Evolutionary conservation across 2,113 vertebrate genomes (phyloP).

Genomic region (Copsychus sechellarum): DNA sequence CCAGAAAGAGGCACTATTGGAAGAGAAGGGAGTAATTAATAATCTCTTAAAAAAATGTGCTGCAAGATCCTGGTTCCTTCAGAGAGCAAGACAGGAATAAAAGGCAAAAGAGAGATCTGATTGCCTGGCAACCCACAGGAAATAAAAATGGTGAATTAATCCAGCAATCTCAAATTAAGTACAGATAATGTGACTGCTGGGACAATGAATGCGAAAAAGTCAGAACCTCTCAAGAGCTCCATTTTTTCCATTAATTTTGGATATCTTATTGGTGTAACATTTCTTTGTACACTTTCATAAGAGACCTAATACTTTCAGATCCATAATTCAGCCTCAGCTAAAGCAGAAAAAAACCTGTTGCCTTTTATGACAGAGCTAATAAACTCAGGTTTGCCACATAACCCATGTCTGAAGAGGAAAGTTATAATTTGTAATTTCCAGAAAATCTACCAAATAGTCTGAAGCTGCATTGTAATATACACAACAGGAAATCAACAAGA

Average conservation of each 20-base stretch:
- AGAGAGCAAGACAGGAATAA: not conserved
- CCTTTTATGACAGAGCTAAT: not conserved
- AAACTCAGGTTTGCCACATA: not conserved
- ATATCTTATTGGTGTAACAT: not conserved
- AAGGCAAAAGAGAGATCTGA: not conserved
- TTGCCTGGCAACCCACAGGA: not conserved
- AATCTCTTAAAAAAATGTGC: not conserved
- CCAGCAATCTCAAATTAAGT: not conserved
- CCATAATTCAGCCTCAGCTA: not conserved
- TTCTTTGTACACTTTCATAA: not conserved
- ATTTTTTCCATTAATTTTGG: not conserved
- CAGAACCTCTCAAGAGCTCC: not conserved
- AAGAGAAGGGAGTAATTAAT: not conserved
- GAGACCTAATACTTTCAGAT: not conserved
- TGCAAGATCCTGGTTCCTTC: not conserved
- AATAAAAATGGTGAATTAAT: not conserved
- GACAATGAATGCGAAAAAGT: not conserved
- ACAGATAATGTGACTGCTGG: not conserved
- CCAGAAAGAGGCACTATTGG: not conserved
- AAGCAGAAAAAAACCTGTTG: not conserved
- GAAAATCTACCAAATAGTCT: not conserved
- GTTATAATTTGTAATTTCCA: slow-evolving; percentile 18
- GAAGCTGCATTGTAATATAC: not conserved
- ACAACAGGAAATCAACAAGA: slow-evolving; percentile 11
- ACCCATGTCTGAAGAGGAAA: not conserved